Base-by-base conservation (phyloP, 1,140 invertebrate genomes). In the Laodelphax striatellus region DNA sequence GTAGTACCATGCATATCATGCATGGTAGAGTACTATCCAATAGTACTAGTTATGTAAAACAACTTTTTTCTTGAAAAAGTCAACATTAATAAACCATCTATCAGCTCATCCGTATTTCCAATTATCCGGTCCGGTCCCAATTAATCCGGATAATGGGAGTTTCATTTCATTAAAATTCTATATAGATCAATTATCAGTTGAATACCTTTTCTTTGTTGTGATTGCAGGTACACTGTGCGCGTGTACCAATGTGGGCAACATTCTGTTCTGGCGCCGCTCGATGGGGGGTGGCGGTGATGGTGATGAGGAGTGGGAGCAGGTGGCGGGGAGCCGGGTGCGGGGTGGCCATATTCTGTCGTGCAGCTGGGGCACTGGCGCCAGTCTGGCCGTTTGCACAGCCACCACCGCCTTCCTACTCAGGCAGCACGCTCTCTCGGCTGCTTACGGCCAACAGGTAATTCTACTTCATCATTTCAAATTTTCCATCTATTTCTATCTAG, bases 221-320 rank as follows among this genome's bases (percentile, higher is more conserved):
- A 64, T 64, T 72, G 10, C 56, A 83, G 80, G 74, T 41, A 70
- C 80, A 6, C 71, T 98, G 13, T 92, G 89, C 67, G 93, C 85
- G 59, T 94, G 92, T 14, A 96, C 94, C n/a, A 92, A 89, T 68
- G 80, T 88, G 65, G 94, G 94, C 9, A 86, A 87, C 67, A 77
- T 98, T 13, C 91, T 92, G 52, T 83, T 97, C 60, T 99, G 95
- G 95, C 63, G 66, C 68, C 64, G 68, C 61, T 28, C 24, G 24
- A 28, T 4, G 24, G 6, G 2, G 24, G 60, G 62, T 43, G 73
- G 68, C 55, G 66, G 63, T 13, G 65, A 71, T 21, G 81, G 75
- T 58, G 77, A 82, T 69, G 81, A 81, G 65, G 73, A 73, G 46
- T 90, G 87, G 87, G 81, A 78, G 64, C 73, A 79, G 68, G 81